phyloP scores from a whole-genome alignment of 2,797 vertebrate species.

The Ceyx erithaca region DNA sequence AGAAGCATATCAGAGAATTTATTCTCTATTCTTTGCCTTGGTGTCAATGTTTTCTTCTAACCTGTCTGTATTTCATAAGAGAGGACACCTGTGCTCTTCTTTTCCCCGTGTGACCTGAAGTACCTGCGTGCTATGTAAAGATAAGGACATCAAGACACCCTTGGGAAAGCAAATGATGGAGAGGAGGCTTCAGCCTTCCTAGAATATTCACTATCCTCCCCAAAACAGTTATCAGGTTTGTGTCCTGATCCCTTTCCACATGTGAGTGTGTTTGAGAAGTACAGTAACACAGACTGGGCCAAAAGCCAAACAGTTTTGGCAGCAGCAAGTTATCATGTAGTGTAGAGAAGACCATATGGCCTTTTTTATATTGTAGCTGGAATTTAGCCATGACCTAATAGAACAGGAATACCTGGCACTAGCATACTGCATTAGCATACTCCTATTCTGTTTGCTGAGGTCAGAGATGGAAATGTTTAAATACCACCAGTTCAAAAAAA shows the following conservation, averaged over 20 bases:
- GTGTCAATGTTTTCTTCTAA: neutral
- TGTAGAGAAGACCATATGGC: neutral
- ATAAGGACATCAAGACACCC: neutral
- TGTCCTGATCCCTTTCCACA: neutral
- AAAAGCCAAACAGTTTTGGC: neutral
- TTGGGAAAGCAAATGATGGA: neutral
- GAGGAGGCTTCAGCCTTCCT: neutral
- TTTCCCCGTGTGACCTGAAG: neutral
- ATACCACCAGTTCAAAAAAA: neutral
- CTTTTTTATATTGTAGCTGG: neutral
- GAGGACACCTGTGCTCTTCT: neutral
- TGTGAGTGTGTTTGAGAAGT: neutral
- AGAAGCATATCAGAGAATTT: neutral
- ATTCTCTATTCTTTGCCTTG: neutral
- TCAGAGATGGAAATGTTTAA: neutral
- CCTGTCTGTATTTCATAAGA: rapidly evolving
- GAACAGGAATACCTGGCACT: neutral
- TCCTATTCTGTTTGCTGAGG: neutral
- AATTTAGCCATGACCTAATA: neutral
- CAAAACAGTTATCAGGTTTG: neutral
- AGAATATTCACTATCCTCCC: neutral
- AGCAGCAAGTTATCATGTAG: neutral
- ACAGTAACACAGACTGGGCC: neutral
- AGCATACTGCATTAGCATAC: neutral
- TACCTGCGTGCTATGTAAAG: neutral